Base-by-base conservation (phyloP, 2,888 invertebrate species). In the Ophion obscuratus region DNA sequence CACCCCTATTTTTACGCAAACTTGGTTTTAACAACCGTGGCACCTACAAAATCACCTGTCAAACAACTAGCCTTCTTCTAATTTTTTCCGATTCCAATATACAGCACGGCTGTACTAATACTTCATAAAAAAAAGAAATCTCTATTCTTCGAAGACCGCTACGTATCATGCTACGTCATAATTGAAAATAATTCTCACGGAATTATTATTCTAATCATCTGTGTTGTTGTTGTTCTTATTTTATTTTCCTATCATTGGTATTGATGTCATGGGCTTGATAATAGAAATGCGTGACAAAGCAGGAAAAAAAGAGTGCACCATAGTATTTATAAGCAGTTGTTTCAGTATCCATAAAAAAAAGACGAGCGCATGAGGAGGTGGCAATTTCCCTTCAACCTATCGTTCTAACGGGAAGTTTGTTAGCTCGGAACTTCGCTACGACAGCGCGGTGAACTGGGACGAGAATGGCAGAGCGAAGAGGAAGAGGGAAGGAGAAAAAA, bases 391-490 rank as follows among this genome's bases (percentile, higher is more conserved):
- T 53, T 5, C 17, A 53, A 53, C 53, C 53, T 64, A 59, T 66
- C 59, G 74, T 67, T 59, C 17, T 24, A 61, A 9, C 11, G 20
- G 40, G 36, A 40, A 75, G 76, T 85, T 83, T 79, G 80, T 85
- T 80, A 86, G 83, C 71, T 73, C 61, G 31, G 80, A 83, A 77
- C 67, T 80, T 70, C 44, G 53, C 57, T 62, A 73, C 71, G 79
- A 70, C 44, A 17, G 36, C 64, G 77, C 68, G 78, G 79, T 62
- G 73, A 74, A 81, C 84, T 75, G 70, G 77, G 76, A 80, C 74
- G 74, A 57, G 36, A 68, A 73, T 62, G 62, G 53, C 11, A 24
- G 64, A 62, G 66, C 14, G 24, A 67, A 44, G 36, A 70, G 20
- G 31, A 59, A 68, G 27, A 66, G 36, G 59, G n/a, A 62, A 66